These are phyloP conservation scores for Labeo catla DNA, from an alignment of 2,113 vertebrate species.

Conservation along the genomic window DNA sequence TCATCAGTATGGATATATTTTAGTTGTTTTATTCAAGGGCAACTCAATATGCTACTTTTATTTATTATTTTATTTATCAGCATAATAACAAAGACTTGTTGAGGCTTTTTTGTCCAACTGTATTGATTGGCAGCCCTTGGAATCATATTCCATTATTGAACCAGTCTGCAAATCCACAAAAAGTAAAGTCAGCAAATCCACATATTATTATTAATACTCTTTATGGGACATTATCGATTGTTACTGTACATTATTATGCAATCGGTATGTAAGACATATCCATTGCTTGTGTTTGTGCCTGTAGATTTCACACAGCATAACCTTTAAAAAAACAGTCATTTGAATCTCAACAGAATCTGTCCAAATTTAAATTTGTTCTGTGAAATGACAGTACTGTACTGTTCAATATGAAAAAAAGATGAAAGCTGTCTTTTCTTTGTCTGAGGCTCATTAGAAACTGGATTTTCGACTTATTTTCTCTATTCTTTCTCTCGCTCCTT, in stretches of 20 bases:
- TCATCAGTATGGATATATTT: not conserved
- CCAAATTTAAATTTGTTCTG: constrained; percentile 10
- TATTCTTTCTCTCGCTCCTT: constrained; percentile 21
- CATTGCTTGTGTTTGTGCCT: not conserved
- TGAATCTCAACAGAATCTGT: constrained; percentile 28
- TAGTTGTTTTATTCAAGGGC: not conserved
- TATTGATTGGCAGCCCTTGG: constrained; percentile 28
- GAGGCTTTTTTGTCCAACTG: constrained; percentile 6
- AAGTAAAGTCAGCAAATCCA: constrained; percentile 31
- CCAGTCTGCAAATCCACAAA: constrained; percentile 40
- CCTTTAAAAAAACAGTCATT: constrained; percentile 17
- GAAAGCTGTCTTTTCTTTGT: constrained; percentile 1
- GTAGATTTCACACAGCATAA: constrained; percentile 38
- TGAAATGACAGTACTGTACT: not conserved
- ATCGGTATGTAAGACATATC: constrained; percentile 1
- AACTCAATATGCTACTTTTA: not conserved
- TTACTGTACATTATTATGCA: constrained; percentile 30
- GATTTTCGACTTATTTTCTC: constrained; percentile 16
- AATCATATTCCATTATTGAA: constrained; percentile 44
- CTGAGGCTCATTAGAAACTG: constrained; percentile 5
- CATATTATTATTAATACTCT: constrained; percentile 33
- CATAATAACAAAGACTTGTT: not conserved
- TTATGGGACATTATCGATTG: constrained; percentile 39
- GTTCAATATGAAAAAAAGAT: not conserved
- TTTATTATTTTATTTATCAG: not conserved